phyloP scores from a whole-genome alignment of 1,140 invertebrate species.

The Papilio helenus region DNA sequence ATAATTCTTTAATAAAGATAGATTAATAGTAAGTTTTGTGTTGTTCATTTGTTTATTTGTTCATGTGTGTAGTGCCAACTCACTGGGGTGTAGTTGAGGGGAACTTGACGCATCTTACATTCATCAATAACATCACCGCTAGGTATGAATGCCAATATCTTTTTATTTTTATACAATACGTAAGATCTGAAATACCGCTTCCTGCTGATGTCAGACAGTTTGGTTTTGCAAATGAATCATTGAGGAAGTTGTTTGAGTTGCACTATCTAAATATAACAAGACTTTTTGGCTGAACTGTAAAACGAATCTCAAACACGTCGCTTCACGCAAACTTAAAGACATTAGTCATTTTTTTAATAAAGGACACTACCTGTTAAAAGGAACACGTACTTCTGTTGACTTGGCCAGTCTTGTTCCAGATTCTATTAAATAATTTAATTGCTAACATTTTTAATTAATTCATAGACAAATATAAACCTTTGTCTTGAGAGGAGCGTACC shows the following conservation, averaged over 20 bases:
- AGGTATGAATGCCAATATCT: background rate
- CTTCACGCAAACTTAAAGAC: no score
- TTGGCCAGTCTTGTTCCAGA: no score
- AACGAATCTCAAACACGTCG: no score
- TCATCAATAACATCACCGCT: background rate
- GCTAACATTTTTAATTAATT: no score
- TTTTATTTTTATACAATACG: background rate
- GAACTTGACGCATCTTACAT: background rate
- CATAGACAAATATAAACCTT: no score
- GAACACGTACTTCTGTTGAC: no score
- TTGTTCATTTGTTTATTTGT: background rate
- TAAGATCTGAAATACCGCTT: background rate
- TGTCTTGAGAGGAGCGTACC: no score
- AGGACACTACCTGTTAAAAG: no score
- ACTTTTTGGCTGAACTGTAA: background rate
- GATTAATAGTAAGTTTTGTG: background rate
- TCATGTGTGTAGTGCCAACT: slow-evolving; percentile 57
- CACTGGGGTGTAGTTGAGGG: slow-evolving; percentile 95
- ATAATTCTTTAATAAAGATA: background rate
- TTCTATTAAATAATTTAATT: no score
- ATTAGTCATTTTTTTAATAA: no score
- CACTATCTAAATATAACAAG: background rate
- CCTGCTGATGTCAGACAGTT: slow-evolving; percentile 3
- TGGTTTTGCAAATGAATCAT: background rate
- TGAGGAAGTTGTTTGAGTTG: background rate